Base-by-base conservation (phyloP, 2,888 invertebrate genomes). In the Eupithecia dodoneata region DNA sequence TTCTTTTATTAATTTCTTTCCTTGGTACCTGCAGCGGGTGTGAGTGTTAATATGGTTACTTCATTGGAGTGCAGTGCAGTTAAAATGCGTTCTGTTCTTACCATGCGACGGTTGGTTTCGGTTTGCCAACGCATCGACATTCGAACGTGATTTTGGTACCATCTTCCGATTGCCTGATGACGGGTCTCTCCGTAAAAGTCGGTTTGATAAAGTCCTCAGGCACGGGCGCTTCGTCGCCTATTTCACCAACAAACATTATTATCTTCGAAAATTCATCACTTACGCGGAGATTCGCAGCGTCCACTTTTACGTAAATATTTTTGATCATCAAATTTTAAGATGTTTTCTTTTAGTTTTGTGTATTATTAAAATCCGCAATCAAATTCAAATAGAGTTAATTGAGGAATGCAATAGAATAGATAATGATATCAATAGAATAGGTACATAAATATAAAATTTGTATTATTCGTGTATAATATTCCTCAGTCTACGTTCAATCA, bases 71-170 rank as follows among this genome's bases (percentile, higher is more conserved):
- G 80, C 79, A 80, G 79, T 82, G 81, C 80, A 80, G 79, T 82
- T 79, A 80, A 79, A 76, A 78, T 82, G 80, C 81, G 81, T 82
- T 81, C 76, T 83, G 81, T 81, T 95, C 97, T 96, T 97, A 99
- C 99, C 99, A 99, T 94, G 97, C 96, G 88, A 99, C 96, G 89
- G 96, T 97, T 89, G 99, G 99, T 96, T 98, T 98, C 84, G 99
- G 99, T 95, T 99, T 99, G 91, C 99, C 99, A 92, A 98, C 99
- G 94, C 99, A 97, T 96, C 99, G 97, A 96, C 99, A 99, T 96
- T 99, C 99, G 96, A 99, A 99, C 88, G 98, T 97, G 90, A 99
- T 98, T 95, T 97, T 98, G 93, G 97, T 97, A 89, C 99, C 99
- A 96, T 99, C 99, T 89, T 99, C 98, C 89, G 98, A 98, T 96